phyloP scores from a whole-genome alignment of 2,113 vertebrate species.

The Phylloscopus trochiloides region DNA sequence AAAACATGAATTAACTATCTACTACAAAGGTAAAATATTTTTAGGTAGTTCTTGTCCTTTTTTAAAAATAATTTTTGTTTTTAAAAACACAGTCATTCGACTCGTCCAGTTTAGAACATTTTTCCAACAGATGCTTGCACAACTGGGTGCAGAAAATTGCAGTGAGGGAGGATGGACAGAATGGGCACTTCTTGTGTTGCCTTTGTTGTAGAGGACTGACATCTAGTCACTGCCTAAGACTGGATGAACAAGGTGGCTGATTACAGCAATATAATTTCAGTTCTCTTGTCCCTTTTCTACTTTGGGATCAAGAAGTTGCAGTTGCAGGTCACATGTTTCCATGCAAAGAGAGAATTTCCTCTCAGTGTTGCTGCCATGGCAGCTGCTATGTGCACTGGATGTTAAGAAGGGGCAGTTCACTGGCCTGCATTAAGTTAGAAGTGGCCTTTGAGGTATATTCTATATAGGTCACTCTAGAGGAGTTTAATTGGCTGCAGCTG shows the following conservation, averaged over 20 bases:
- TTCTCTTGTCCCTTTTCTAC: neutral
- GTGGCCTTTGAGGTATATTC: neutral
- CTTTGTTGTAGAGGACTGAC: neutral
- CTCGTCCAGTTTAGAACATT: neutral
- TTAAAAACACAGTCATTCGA: neutral
- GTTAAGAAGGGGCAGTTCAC: neutral
- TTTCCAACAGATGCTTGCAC: neutral
- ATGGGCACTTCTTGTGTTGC: neutral
- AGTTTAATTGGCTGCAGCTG: neutral
- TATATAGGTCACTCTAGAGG: fast-evolving
- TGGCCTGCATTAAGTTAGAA: neutral
- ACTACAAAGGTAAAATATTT: neutral
- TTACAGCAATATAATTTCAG: neutral
- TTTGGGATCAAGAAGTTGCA: neutral
- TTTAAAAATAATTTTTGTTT: neutral
- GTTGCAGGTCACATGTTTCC: neutral
- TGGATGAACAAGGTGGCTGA: neutral
- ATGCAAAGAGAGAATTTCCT: neutral
- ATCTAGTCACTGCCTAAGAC: neutral
- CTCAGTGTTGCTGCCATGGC: neutral
- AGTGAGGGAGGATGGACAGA: neutral
- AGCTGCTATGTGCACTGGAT: neutral
- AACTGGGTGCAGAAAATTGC: neutral
- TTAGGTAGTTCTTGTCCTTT: neutral
- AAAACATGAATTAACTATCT: no score